Evolutionary conservation across 2,888 invertebrate genomes (phyloP).

Genomic region (Agonopterix subpropinquella): DNA sequence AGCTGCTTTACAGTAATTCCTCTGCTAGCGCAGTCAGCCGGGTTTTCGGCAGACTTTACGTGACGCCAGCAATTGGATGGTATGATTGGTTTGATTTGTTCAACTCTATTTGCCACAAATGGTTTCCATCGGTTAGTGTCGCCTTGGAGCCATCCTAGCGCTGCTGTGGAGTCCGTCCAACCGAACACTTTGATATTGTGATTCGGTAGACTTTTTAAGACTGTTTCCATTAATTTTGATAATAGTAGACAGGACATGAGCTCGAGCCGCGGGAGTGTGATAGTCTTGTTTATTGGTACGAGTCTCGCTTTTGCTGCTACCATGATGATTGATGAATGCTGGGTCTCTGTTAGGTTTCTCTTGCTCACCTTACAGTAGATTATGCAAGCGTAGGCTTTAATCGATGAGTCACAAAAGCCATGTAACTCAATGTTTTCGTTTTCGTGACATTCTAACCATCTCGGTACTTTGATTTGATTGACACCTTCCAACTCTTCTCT

Average conservation of each 20-base stretch:
- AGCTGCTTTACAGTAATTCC: not conserved
- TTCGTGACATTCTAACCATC: slow-evolving; percentile 3
- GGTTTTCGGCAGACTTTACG: slow-evolving; percentile 1
- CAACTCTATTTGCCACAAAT: slow-evolving; percentile 14
- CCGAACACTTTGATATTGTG: not conserved
- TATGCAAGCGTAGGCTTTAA: slow-evolving; percentile 8
- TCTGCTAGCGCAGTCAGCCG: not conserved
- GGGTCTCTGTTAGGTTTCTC: not conserved
- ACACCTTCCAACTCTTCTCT: slow-evolving; percentile 2
- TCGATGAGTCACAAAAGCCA: slow-evolving; percentile 9
- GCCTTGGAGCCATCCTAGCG: slow-evolving; percentile 15
- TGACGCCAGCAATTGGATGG: slow-evolving; percentile 4
- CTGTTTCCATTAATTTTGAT: not conserved
- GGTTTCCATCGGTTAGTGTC: not conserved
- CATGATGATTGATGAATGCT: not conserved
- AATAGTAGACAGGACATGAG: not conserved
- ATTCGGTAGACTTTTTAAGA: not conserved
- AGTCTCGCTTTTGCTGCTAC: slow-evolving; percentile 7
- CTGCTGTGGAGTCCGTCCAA: slow-evolving; percentile 1
- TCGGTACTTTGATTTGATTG: slow-evolving; percentile 3
- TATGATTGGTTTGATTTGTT: slow-evolving; percentile 5
- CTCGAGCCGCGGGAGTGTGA: not conserved
- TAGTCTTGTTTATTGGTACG: not conserved
- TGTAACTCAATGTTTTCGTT: slow-evolving; percentile 4
- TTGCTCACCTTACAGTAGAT: slow-evolving; percentile 1